Evolutionary conservation across 2,113 vertebrate genomes (phyloP), one percentile per base, ranked within the genome.

Genomic region (Paramisgurnus dabryanus): DNA sequence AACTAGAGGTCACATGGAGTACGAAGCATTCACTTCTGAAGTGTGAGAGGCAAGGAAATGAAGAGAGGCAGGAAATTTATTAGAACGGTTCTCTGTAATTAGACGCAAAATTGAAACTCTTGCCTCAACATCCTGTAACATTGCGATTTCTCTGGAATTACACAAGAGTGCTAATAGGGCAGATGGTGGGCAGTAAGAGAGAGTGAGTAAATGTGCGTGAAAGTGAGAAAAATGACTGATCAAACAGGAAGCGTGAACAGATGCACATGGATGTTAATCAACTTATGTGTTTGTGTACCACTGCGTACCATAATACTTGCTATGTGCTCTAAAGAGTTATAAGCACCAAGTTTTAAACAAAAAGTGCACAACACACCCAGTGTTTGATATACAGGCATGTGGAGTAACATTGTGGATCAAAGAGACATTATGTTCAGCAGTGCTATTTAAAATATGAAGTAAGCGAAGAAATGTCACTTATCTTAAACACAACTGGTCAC

Each of bases 1-100:
- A 43, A 17, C 53, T 40, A 9, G 22, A 10, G 7, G 47, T 53
- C 57, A 61, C 34, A 18, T 7, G 7, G 18, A 73, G 70, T 55
- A 60, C 18, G 71, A 66, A 40, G 45, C 80, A 63, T 57, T 17
- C 2, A 63, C 10, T 68, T 11, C 72, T 63, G n/a, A 13, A 34
- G 27, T 1, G 76, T 79, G 70, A 73, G 40, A 69, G 17, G 47
- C 34, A 74, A 45, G 39, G 70, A 69, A 75, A 79, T 64, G 40
- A 78, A 78, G 47, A 61, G 69, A 57, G 61, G 18, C 39, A 13
- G 45, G 53, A 78, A 64, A 84, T 84, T 17, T 78, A 81, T 68
- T 74, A 71, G 13, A 77, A 40, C n/a, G 9, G 47, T 79, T 66
- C 49, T 13, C 15, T 49, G 50, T 65, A 61, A 80, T 80, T 72